These are phyloP conservation scores for Grammomys surdaster DNA, from an alignment of 2,113 vertebrate species.

Conservation along the genomic window DNA sequence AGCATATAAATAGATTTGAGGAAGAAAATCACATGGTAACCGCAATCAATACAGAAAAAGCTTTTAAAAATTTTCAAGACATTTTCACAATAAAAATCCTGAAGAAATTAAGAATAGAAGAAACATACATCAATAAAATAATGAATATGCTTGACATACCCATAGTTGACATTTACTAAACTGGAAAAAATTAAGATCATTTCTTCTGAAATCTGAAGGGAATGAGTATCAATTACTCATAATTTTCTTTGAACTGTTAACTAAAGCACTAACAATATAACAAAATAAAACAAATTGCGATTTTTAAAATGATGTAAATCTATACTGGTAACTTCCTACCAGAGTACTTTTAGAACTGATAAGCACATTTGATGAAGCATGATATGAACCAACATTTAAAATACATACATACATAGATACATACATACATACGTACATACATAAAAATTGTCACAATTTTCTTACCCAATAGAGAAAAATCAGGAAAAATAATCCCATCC, in stretches of 20 bases:
- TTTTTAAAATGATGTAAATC: neutral
- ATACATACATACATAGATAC: too few relatives aligned
- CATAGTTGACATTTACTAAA: neutral
- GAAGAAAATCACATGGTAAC: neutral
- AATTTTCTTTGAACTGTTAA: neutral
- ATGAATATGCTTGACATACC: neutral
- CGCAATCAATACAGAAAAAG: neutral
- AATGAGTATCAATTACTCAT: neutral
- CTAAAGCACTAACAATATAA: neutral
- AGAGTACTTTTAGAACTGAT: neutral
- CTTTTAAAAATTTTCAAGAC: too few relatives aligned
- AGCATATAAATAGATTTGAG: neutral
- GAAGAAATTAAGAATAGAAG: neutral
- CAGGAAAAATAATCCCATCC: neutral
- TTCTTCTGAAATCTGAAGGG: neutral
- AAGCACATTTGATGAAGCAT: too few relatives aligned
- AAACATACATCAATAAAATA: neutral
- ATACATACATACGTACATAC: too few relatives aligned
- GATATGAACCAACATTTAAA: neutral
- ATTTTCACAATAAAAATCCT: neutral
- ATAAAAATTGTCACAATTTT: neutral
- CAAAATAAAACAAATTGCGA: neutral
- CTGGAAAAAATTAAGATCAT: too few relatives aligned
- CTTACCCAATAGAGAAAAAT: neutral
- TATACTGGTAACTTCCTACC: neutral